Base-by-base conservation (phyloP, 2,797 vertebrate genomes). In the Anniella stebbinsi region DNA sequence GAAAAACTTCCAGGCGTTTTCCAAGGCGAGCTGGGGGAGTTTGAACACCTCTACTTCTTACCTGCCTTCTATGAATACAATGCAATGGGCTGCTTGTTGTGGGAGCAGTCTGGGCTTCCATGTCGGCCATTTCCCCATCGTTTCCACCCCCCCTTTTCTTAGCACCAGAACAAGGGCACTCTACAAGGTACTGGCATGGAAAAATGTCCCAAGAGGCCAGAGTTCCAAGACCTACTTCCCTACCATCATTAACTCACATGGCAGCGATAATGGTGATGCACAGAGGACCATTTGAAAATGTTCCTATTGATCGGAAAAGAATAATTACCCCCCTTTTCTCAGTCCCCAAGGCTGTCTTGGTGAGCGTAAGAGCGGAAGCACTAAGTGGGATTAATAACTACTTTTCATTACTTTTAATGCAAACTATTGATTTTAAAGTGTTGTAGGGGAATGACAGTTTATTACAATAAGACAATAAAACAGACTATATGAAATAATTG, bases 401-500 rank as follows among this genome's bases (percentile, higher is more conserved):
- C 86, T 93, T 97, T 97, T 97, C 96, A 97, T 97, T 97, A 97
- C 96, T 97, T 97, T 97, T 97, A 97, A 97, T 97, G 96, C 95
- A 97, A 97, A 97, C 97, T 97, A 97, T 98, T 97, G 97, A 97
- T 97, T 98, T 96, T 97, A 96, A 97, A 96, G 96, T 94, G 94
- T 96, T 94, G 93, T 96, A 97, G 96, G 95, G 95, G 94, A 87
- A 96, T 96, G 96, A 93, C 93, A 96, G 96, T 97, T 97, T 98
- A 97, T 97, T 97, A 96, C 92, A 97, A 97, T 96, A 95, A 97
- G 96, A 97, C 96, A 97, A 97, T 98, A 97, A 97, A 97, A 94
- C 93, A 97, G 97, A 96, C 96, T 94, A 88, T 97, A 97, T 97
- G 97, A 97, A 97, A 97, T 97, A 97, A 98, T 97, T 97, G 97